A percentile compares a stretch with the other conserved stretches of the same genome.
These are phyloP conservation scores for Daboia siamensis DNA, from an alignment of 2,113 vertebrate genomes.

Conservation along the genomic window DNA sequence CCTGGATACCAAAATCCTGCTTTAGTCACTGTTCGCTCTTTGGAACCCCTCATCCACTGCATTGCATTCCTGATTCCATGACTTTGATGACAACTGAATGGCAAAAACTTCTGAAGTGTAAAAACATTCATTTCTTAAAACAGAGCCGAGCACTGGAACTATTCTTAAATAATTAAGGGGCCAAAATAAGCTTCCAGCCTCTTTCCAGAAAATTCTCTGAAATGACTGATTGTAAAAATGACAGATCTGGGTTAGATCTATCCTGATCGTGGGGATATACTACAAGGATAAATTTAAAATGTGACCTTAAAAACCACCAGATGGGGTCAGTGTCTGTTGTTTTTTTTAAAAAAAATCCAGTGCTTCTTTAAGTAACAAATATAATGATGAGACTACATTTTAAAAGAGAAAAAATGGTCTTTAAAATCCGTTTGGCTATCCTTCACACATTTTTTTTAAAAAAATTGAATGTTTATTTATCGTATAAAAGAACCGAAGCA, in stretches of 20 bases:
- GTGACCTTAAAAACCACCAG: slow-evolving; percentile 51
- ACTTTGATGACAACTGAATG: background rate
- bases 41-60: background rate
- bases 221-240: background rate
- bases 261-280: background rate
- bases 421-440: background rate
- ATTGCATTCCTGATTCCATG: background rate
- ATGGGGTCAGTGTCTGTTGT: slow-evolving; percentile 49
- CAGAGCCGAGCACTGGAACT: background rate
- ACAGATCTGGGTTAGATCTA: background rate
- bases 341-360: fast-evolving
- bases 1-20: background rate
- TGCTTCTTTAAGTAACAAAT: background rate
- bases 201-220: background rate
- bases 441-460: background rate
- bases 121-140: background rate
- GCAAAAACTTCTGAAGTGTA: background rate
- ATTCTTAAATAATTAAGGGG: background rate
- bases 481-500: background rate
- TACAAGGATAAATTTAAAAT: background rate
- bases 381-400: background rate
- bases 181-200: background rate
- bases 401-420: background rate
- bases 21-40: background rate
- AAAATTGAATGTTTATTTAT: background rate